These are phyloP conservation scores for Allophyes oxyacanthae DNA, from an alignment of 2,888 invertebrate species.

Conservation along the genomic window DNA sequence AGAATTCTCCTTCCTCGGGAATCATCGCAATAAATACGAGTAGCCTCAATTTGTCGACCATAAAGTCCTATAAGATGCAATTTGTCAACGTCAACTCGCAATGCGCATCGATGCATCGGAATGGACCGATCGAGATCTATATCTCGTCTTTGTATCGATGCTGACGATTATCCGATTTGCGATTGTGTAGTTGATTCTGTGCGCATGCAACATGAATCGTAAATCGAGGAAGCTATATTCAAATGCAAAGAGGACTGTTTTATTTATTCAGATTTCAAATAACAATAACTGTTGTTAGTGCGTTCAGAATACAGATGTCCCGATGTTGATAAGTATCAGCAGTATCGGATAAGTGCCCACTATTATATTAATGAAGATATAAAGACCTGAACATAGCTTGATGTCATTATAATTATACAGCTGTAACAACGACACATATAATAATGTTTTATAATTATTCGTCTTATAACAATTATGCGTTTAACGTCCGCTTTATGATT, in stretches of 20 bases:
- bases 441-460: conserved; percentile 5
- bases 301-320: conserved; percentile 70
- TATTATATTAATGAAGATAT: conserved; percentile 28
- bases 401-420: conserved; percentile 4
- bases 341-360: conserved; percentile 20
- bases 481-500: background rate
- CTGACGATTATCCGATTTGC: conserved; percentile 78
- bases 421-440: background rate
- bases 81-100: conserved; percentile 84
- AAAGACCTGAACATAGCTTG: background rate
- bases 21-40: conserved; percentile 74
- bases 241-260: conserved; percentile 74
- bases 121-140: conserved; percentile 80
- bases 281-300: conserved; percentile 67
- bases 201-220: conserved; percentile 73
- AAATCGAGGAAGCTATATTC: conserved; percentile 70
- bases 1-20: conserved; percentile 63
- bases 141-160: conserved; percentile 80
- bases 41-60: conserved; percentile 83
- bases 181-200: conserved; percentile 64
- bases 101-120: conserved; percentile 80
- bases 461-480: conserved; percentile 1
- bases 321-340: conserved; percentile 29
- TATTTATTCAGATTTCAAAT: conserved; percentile 70
- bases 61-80: conserved; percentile 79